Percentiles rank a stretch among this genome's conserved stretches.
Conservation (phyloP, 1,140 invertebrate genomes). For the Patella vulgata region DNA sequence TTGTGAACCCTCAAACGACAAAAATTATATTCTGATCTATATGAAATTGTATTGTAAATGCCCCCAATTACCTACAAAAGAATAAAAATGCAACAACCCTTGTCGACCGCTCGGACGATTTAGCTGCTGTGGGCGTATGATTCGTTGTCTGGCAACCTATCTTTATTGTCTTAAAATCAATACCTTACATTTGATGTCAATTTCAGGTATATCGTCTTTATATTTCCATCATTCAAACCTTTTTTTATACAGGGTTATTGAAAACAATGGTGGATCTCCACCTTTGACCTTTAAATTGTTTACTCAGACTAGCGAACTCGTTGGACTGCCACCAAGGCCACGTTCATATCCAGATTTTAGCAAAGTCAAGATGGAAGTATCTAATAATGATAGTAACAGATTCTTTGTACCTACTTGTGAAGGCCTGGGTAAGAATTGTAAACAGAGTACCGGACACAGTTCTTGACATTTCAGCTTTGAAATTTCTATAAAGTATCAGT, state of each 20-base stretch:
- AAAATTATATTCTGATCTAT: too few species aligned
- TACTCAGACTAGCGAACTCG: conserved; percentile 62
- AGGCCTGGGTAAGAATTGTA: conserved; percentile 69
- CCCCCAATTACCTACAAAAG: too few species aligned
- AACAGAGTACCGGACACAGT: not conserved
- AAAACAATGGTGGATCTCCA: conserved; percentile 55
- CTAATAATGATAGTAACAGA: conserved; percentile 51
- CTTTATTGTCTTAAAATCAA: too few species aligned
- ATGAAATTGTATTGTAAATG: too few species aligned
- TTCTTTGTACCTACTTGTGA: conserved; percentile 71
- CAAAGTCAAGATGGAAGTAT: conserved; percentile 67
- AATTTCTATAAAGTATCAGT: too few species aligned
- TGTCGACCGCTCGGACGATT: too few species aligned
- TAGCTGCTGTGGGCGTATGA: too few species aligned
- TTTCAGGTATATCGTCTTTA: not conserved
- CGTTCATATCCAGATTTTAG: conserved; percentile 69
- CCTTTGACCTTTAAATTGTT: conserved; percentile 59
- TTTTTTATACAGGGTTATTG: conserved; percentile 46
- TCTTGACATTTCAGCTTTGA: too few species aligned
- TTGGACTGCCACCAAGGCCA: conserved; percentile 73
- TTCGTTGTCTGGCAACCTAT: too few species aligned
- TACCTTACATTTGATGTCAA: too few species aligned
- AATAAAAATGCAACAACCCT: too few species aligned
- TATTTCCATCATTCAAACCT: not conserved
- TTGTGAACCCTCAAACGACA: too few species aligned